Evolutionary conservation across 2,113 vertebrate genomes (phyloP).

Genomic region (Solea senegalensis): DNA sequence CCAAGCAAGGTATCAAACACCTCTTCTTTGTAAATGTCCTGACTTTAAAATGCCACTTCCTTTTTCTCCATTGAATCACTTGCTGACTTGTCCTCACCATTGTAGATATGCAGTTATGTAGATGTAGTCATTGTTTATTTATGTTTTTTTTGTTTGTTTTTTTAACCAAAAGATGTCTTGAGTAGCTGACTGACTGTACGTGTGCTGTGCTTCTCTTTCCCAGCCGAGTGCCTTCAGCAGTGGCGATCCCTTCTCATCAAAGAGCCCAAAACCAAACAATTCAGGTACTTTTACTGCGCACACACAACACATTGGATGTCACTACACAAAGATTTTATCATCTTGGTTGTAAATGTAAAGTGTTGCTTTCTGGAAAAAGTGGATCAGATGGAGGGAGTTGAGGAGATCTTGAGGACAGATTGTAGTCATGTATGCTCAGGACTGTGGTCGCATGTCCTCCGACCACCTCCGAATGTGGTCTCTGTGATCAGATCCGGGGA

Average conservation of each 20-base stretch:
- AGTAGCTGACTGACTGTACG: background rate
- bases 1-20: conserved; percentile 84
- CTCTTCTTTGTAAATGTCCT: background rate
- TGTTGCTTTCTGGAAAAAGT: background rate
- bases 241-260: conserved; percentile 83
- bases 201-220: conserved; percentile 34
- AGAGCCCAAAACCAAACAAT: conserved; percentile 84
- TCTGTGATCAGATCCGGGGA: too few species aligned
- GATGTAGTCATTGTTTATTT: background rate
- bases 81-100: background rate
- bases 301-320: background rate
- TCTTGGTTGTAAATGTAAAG: conserved; percentile 3
- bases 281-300: conserved; percentile 80
- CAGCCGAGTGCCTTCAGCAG: conserved; percentile 88
- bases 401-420: too few species aligned
- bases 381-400: too few species aligned
- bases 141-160: background rate
- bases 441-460: too few species aligned
- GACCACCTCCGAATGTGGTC: too few species aligned
- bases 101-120: background rate
- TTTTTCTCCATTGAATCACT: background rate
- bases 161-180: conserved; percentile 12
- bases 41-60: background rate
- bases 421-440: too few species aligned
- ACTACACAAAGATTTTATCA: background rate